Conservation (phyloP, 2,797 vertebrate species). For the Anguilla megastoma region DNA sequence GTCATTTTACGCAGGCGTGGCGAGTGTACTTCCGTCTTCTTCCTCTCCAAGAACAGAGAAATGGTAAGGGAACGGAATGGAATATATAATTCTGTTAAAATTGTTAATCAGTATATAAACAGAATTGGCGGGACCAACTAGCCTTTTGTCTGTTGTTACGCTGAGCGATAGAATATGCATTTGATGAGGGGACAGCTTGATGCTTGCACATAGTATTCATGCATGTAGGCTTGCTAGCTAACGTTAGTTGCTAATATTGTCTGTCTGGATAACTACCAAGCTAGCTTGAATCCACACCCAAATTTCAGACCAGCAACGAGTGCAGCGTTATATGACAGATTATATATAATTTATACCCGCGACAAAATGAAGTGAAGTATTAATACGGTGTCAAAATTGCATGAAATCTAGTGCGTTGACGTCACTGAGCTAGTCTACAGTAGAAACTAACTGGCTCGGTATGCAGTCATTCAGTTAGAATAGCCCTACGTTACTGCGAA, state of each 20-base stretch:
- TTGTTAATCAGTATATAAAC: neutral
- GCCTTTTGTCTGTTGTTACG: neutral
- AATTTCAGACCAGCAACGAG: neutral
- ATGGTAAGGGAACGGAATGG: conserved; percentile 67
- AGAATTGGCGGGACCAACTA: neutral
- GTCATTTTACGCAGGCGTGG: conserved; percentile 68
- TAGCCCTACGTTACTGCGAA: neutral
- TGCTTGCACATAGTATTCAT: conserved; percentile 20
- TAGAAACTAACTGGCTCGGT: neutral
- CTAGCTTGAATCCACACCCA: neutral
- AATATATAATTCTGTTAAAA: conserved; percentile 32
- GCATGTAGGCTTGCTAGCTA: neutral
- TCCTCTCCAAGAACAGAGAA: conserved; percentile 57
- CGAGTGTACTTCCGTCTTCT: conserved; percentile 77
- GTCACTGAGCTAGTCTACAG: neutral
- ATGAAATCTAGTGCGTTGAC: neutral
- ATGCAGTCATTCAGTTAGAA: neutral
- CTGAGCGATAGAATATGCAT: neutral
- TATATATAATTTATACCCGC: neutral
- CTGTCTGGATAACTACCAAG: neutral
- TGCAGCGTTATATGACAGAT: neutral
- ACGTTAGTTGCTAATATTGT: neutral
- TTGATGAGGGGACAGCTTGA: neutral
- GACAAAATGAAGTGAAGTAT: neutral
- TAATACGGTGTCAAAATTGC: neutral